These are phyloP conservation scores for Erythrocercus mccallii DNA, from an alignment of 2,113 vertebrate species.

Conservation along the genomic window DNA sequence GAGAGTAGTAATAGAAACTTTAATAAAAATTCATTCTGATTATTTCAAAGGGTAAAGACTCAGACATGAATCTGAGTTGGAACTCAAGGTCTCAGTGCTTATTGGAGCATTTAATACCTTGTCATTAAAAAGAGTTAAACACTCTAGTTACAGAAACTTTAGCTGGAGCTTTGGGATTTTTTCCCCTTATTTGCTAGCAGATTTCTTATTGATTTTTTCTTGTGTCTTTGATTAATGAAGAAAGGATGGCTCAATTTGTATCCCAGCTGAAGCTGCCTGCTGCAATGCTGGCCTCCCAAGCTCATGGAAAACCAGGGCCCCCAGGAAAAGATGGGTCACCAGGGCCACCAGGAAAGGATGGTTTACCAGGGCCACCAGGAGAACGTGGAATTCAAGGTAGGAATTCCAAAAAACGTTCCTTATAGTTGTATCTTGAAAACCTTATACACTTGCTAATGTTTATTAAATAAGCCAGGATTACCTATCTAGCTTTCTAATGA, in stretches of 20 bases:
- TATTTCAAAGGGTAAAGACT: background rate
- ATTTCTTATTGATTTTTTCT: background rate
- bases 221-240: conserved; percentile 59
- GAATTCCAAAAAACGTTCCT: background rate
- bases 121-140: background rate
- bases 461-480: conserved; percentile 33
- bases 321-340: conserved; percentile 89
- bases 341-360: conserved; percentile 88
- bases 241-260: conserved; percentile 78
- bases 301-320: conserved; percentile 85
- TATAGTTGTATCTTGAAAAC: background rate
- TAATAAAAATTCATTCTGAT: background rate
- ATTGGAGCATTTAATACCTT: background rate
- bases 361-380: conserved; percentile 87
- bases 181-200: background rate
- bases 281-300: conserved; percentile 85
- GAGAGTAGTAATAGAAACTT: background rate
- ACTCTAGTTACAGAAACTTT: background rate
- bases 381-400: conserved; percentile 91
- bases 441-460: conserved; percentile 27
- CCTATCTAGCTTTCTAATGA: conserved; percentile 48
- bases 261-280: conserved; percentile 84
- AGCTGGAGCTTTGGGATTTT: background rate
- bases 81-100: background rate
- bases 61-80: background rate